Evolutionary conservation across 2,797 vertebrate genomes (phyloP), one percentile per base, ranked within the genome.

Genomic region (Thripadectes ignobilis): DNA sequence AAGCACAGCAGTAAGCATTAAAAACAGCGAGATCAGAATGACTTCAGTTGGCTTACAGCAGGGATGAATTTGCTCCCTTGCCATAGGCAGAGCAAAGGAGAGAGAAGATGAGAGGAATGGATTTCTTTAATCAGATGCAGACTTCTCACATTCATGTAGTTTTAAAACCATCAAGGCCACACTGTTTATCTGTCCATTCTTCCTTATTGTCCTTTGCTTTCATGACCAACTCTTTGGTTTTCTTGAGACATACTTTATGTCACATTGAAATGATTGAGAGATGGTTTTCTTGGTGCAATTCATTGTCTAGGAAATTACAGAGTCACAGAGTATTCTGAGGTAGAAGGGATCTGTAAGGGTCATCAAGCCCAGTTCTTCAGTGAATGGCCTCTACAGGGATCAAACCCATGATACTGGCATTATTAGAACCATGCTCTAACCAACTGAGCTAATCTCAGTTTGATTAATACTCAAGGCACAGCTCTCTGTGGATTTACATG

Each of bases 1-100:
- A 88, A 67, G 41, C 93, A 87, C 92, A 96, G 93, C 88, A 92
- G 94, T 94, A 76, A 93, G 92, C 52, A 87, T 67, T 87, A 79
- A 91, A 95, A 94, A 20, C 94, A 95, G 71, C 3, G 1, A 92
- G 55, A 92, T 79, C 61, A 68, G 58, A 83, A 93, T 86, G 8
- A 78, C 78, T 95, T 93, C 69, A 69, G 62, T 23, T 86, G 73
- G 32, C 74, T 94, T 95, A 82, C 90, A 94, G 80, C 86, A 91
- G 94, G 84, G 59, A 61, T 79, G 83, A 85, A 74, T 95, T 85
- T 95, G 79, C 29, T 76, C 45, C 74, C 45, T 74, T 85, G 55
- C 80, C 61, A 69, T 71, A 67, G 67, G 67, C 83, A 0, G 0
- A 75, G 74, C 43, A 88, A 68, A 94, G 66, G 63, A 66, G 32